Percentiles rank a stretch among this genome's conserved stretches.
These are phyloP conservation scores for Lathamus discolor DNA, from an alignment of 2,113 vertebrate species.

Conservation along the genomic window DNA sequence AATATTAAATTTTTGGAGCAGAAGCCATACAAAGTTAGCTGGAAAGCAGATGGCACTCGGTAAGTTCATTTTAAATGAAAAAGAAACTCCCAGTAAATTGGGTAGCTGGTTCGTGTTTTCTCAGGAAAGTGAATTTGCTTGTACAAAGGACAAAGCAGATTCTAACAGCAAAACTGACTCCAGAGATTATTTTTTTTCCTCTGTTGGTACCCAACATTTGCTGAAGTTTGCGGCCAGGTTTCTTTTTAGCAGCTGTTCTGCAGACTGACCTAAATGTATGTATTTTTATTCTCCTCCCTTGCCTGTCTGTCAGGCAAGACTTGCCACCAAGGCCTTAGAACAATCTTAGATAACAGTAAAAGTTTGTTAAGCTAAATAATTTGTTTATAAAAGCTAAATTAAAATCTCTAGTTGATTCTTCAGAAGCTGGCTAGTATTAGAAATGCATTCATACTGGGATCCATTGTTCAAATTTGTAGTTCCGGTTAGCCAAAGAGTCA, in stretches of 20 bases:
- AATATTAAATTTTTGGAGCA: slow-evolving; percentile 93
- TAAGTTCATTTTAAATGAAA: slow-evolving; percentile 73
- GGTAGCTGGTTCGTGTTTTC: neutral
- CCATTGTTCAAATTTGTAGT: neutral
- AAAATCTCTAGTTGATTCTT: neutral
- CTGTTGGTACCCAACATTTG: neutral
- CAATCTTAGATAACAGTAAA: neutral
- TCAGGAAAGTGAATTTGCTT: slow-evolving; percentile 19
- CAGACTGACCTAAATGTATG: neutral
- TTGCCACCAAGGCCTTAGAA: neutral
- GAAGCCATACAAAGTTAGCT: slow-evolving; percentile 98
- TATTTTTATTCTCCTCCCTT: neutral
- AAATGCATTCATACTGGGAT: neutral
- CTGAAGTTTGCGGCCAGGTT: neutral
- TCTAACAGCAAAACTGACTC: neutral
- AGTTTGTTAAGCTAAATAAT: neutral
- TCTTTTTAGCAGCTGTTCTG: neutral
- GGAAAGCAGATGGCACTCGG: slow-evolving; percentile 99
- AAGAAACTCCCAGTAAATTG: neutral
- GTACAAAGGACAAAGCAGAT: neutral
- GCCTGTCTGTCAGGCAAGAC: neutral
- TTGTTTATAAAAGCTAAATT: neutral
- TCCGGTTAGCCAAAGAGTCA: neutral
- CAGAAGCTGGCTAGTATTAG: neutral
- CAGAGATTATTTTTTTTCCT: neutral